Evolutionary conservation across 1,140 invertebrate species (phyloP).

Genomic region (Leptoteleia sp.): DNA sequence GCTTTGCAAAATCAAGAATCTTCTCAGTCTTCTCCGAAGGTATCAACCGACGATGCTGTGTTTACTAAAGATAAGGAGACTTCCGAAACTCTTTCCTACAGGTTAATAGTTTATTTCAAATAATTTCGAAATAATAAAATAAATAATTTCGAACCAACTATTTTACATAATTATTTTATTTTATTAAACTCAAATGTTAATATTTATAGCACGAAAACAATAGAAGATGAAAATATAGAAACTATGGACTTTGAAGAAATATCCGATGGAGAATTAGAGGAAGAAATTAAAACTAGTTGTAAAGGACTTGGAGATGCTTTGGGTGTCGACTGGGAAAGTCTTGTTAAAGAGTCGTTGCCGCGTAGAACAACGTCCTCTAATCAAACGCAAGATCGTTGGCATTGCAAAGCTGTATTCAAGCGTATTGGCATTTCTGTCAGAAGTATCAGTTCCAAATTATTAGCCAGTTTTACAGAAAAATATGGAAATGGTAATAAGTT

Average conservation of each 20-base stretch:
- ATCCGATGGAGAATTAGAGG: constrained; percentile 92
- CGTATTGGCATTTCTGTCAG: constrained; percentile 87
- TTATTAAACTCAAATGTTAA: background rate
- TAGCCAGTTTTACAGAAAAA: constrained; percentile 83
- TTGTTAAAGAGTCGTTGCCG: constrained; percentile 88
- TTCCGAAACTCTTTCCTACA: constrained; percentile 60
- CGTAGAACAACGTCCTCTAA: constrained; percentile 76
- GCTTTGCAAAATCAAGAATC: constrained; percentile 66
- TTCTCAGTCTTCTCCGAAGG: constrained; percentile 63
- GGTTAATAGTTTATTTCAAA: too few species aligned
- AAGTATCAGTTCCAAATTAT: constrained; percentile 85
- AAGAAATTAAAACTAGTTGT: constrained; percentile 84
- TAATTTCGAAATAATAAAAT: too few species aligned
- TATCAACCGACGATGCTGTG: constrained; percentile 57
- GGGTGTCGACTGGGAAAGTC: constrained; percentile 95
- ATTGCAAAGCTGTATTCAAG: constrained; percentile 86
- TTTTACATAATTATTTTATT: constrained; percentile 17
- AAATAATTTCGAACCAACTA: too few species aligned
- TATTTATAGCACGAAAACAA: constrained; percentile 66
- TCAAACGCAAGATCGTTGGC: constrained; percentile 87
- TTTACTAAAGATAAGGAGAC: constrained; percentile 70
- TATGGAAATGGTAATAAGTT: constrained; percentile 78
- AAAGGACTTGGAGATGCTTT: constrained; percentile 91
- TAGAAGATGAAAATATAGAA: constrained; percentile 87
- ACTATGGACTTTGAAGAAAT: constrained; percentile 94